Evolutionary conservation across 1,140 invertebrate genomes (phyloP).

Genomic region (Wiebesia pumilae): DNA sequence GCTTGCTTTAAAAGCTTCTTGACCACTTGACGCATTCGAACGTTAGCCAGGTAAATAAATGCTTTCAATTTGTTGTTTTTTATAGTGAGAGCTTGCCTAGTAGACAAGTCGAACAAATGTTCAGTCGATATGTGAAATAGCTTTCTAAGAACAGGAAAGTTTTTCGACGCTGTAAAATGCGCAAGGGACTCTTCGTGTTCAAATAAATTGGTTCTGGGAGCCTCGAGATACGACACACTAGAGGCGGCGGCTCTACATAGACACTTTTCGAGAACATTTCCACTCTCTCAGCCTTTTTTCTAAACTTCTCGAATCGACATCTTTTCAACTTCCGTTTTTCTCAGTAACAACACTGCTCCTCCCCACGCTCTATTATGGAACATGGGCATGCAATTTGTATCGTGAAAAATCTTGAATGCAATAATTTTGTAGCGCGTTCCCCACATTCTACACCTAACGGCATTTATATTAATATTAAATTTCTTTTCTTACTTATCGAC

Average conservation of each 20-base stretch:
- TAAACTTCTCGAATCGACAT: constrained; percentile 4
- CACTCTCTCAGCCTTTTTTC: neutral
- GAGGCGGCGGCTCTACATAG: neutral
- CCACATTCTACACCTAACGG: neutral
- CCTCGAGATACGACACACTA: neutral
- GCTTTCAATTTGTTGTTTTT: constrained; percentile 31
- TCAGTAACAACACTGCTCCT: neutral
- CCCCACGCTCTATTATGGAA: neutral
- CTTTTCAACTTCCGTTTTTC: constrained; percentile 14
- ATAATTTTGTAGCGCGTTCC: neutral
- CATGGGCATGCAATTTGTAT: neutral
- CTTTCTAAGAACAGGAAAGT: constrained; percentile 27
- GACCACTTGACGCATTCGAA: neutral
- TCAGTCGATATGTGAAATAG: constrained; percentile 51
- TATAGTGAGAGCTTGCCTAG: neutral
- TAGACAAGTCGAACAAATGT: constrained; percentile 48
- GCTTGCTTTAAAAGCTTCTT: neutral
- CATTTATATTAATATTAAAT: too few relatives aligned
- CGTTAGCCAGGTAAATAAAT: neutral
- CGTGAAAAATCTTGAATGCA: neutral
- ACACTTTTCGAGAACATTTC: constrained; percentile 11
- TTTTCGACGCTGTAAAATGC: neutral
- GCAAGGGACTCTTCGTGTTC: constrained; percentile 31
- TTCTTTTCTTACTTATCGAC: too few relatives aligned
- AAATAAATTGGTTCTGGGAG: constrained; percentile 37